Percentiles rank a stretch among this genome's conserved stretches.
These are phyloP conservation scores for Agrotis exclamationis DNA, from an alignment of 2,888 invertebrate species.

Conservation along the genomic window DNA sequence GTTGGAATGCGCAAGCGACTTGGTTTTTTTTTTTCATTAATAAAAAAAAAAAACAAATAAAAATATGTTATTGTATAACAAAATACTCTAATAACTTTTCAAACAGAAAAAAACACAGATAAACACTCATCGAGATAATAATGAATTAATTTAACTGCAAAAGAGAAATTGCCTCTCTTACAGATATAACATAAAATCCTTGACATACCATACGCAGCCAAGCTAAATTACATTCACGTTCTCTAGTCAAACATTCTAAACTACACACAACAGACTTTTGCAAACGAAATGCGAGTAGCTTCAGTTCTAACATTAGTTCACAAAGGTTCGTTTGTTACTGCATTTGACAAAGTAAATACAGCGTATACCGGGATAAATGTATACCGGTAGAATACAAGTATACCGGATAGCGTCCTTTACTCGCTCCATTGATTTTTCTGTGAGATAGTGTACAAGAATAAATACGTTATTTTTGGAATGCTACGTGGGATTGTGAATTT, in stretches of 20 bases:
- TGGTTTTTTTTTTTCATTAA: too few species aligned
- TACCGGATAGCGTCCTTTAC: constrained; percentile 35
- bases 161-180: too few species aligned
- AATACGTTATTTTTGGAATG: constrained; percentile 24
- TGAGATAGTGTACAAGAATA: constrained; percentile 43
- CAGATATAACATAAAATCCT: neutral
- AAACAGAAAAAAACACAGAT: too few species aligned
- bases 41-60: too few species aligned
- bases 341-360: constrained; percentile 61
- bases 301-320: constrained; percentile 50
- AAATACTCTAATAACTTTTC: too few species aligned
- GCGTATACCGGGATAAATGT: neutral
- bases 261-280: constrained; percentile 24
- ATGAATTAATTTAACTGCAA: too few species aligned
- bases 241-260: constrained; percentile 31
- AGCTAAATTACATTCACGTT: constrained; percentile 31
- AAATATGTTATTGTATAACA: too few species aligned
- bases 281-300: constrained; percentile 33
- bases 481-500: constrained; percentile 4
- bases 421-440: constrained; percentile 56
- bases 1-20: too few species aligned
- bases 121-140: too few species aligned
- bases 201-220: neutral
- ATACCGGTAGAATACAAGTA: neutral
- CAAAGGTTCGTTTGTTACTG: constrained; percentile 58